Evolutionary conservation across 1,140 invertebrate genomes (phyloP).

Genomic region (Drosophila orena): DNA sequence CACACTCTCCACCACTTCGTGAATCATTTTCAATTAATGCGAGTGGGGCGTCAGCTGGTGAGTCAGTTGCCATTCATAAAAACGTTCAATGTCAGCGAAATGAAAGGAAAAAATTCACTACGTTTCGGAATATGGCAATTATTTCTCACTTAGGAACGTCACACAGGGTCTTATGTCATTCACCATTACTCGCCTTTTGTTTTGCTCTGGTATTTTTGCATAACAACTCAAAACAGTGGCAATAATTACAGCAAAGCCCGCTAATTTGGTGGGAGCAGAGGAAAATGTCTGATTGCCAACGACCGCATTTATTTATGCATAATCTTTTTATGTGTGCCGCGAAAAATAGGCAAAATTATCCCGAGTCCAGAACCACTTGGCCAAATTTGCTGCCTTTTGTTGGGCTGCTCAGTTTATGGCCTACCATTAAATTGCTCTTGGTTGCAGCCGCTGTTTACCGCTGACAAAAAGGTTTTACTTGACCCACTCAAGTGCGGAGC

Average conservation of each 20-base stretch:
- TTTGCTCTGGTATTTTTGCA: constrained; percentile 24
- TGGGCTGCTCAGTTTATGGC: constrained; percentile 53
- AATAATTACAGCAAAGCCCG: constrained; percentile 29
- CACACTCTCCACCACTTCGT: constrained; percentile 24
- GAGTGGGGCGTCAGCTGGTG: constrained; percentile 49
- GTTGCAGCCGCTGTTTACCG: constrained; percentile 67
- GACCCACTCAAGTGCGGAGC: constrained; percentile 67
- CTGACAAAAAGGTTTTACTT: constrained; percentile 81
- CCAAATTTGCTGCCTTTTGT: constrained; percentile 21
- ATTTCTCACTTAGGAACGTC: constrained; percentile 46
- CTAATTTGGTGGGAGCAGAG: constrained; percentile 47
- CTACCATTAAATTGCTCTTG: constrained; percentile 70
- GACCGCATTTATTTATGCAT: constrained; percentile 70
- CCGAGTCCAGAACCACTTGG: constrained; percentile 37
- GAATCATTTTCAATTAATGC: constrained; percentile 80
- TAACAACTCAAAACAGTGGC: constrained; percentile 53
- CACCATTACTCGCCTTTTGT: constrained; percentile 1
- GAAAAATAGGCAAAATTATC: constrained; percentile 12
- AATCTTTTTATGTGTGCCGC: constrained; percentile 41
- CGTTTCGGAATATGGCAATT: constrained; percentile 39
- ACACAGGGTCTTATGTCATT: constrained; percentile 46
- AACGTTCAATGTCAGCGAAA: constrained; percentile 70
- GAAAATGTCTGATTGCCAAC: constrained; percentile 53
- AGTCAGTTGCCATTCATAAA: constrained; percentile 68
- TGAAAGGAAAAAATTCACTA: constrained; percentile 30